phyloP scores from a whole-genome alignment of 2,888 invertebrate species.

The Alcis repandata region DNA sequence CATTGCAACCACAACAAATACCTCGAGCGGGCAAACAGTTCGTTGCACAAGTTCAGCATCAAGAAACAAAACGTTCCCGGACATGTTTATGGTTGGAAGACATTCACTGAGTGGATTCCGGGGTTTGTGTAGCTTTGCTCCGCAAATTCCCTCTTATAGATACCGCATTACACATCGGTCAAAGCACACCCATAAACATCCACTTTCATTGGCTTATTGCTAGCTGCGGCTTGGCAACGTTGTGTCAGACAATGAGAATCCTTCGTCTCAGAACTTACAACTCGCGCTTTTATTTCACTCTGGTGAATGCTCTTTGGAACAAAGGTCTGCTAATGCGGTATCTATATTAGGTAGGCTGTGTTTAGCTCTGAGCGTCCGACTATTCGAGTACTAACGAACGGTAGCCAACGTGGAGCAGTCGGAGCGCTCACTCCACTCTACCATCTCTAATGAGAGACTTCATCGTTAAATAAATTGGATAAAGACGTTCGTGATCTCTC shows the following conservation, averaged over 20 bases:
- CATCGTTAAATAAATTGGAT: conserved; percentile 87
- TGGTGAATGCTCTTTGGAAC: no score
- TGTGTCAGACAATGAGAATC: no score
- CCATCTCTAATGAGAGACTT: conserved; percentile 82
- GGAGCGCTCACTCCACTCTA: conserved; percentile 53
- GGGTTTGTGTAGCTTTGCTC: conserved; percentile 29
- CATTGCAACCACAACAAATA: conserved; percentile 21
- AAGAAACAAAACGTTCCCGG: conserved; percentile 44
- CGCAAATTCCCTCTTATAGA: not conserved
- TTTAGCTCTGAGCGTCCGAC: conserved; percentile 49
- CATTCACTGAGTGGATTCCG: conserved; percentile 52
- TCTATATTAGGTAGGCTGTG: not conserved
- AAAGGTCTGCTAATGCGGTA: not conserved
- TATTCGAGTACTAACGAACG: conserved; percentile 67
- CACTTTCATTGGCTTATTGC: no score
- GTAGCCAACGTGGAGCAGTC: conserved; percentile 65
- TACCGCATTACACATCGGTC: not conserved
- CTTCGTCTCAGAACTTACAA: no score
- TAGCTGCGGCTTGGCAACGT: no score
- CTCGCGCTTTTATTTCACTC: no score
- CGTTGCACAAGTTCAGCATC: conserved; percentile 36
- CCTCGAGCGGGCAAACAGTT: conserved; percentile 37
- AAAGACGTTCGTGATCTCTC: conserved; percentile 86
- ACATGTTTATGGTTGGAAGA: conserved; percentile 61
- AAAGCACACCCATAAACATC: no score